Evolutionary conservation across 2,888 invertebrate genomes (phyloP).

Genomic region (Drosophila mettleri): DNA sequence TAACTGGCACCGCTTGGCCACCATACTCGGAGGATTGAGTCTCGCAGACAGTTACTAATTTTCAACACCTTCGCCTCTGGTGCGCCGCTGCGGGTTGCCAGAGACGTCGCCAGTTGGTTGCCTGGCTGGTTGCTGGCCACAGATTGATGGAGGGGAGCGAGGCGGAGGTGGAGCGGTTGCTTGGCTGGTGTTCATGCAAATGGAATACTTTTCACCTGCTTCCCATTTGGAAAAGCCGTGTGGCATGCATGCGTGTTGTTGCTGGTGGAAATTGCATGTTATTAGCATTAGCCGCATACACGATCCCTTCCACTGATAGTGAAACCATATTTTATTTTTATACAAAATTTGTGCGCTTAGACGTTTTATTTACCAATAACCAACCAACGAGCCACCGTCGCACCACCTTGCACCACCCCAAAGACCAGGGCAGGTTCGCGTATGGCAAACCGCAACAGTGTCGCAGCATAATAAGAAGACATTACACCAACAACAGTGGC

Average conservation of each 20-base stretch:
- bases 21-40: constrained; percentile 32
- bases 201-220: constrained; percentile 79
- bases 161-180: background rate
- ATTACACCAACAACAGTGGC: constrained; percentile 71
- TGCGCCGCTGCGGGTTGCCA: constrained; percentile 60
- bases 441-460: constrained; percentile 65
- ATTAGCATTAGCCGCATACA: constrained; percentile 80
- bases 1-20: constrained; percentile 44
- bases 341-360: constrained; percentile 74
- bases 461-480: constrained; percentile 80
- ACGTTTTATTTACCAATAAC: constrained; percentile 78
- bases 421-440: constrained; percentile 8
- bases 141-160: background rate
- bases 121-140: constrained; percentile 34
- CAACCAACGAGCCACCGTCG: constrained; percentile 57
- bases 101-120: constrained; percentile 67
- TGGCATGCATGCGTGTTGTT: constrained; percentile 66
- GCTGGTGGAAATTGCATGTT: constrained; percentile 77
- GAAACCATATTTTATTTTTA: constrained; percentile 75
- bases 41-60: constrained; percentile 70
- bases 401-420: constrained; percentile 8
- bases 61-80: constrained; percentile 71
- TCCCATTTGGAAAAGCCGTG: constrained; percentile 55
- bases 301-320: constrained; percentile 76
- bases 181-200: constrained; percentile 74